A percentile compares a stretch with the other conserved stretches of the same genome.
These are phyloP conservation scores for Myiozetetes cayanensis DNA, from an alignment of 2,113 vertebrate species.

Conservation along the genomic window DNA sequence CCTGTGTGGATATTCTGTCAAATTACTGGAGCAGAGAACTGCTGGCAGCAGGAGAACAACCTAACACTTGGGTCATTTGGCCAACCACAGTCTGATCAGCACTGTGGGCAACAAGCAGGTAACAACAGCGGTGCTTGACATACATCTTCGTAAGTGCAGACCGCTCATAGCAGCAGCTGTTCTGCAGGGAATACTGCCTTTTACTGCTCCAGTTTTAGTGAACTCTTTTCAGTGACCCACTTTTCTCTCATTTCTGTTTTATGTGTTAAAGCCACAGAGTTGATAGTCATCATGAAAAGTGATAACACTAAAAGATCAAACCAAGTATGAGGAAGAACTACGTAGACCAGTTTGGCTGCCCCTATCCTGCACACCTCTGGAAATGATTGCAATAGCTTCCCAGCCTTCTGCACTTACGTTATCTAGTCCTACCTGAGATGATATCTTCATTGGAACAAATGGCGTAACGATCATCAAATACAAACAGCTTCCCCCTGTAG, in stretches of 20 bases:
- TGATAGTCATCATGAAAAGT: neutral
- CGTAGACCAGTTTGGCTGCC: neutral
- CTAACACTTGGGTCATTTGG: neutral
- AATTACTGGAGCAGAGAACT: neutral
- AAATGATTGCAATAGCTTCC: neutral
- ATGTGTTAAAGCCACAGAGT: neutral
- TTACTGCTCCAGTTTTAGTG: neutral
- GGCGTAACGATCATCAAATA: slow-evolving; percentile 94
- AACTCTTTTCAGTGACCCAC: neutral
- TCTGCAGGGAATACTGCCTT: neutral
- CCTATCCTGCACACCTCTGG: neutral
- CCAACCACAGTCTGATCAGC: neutral
- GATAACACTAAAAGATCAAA: neutral
- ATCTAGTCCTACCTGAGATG: slow-evolving; percentile 83
- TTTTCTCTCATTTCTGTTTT: neutral
- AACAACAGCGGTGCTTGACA: neutral
- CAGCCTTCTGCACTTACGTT: neutral
- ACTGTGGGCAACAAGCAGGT: neutral
- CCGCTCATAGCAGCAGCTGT: neutral
- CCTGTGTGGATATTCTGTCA: neutral
- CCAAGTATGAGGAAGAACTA: neutral
- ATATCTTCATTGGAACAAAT: slow-evolving; percentile 86
- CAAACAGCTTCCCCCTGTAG: slow-evolving; percentile 95
- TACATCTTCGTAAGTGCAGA: neutral
- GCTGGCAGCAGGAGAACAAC: neutral